Conservation (phyloP, 2,888 invertebrate species). For the Glaucopsyche alexis region DNA sequence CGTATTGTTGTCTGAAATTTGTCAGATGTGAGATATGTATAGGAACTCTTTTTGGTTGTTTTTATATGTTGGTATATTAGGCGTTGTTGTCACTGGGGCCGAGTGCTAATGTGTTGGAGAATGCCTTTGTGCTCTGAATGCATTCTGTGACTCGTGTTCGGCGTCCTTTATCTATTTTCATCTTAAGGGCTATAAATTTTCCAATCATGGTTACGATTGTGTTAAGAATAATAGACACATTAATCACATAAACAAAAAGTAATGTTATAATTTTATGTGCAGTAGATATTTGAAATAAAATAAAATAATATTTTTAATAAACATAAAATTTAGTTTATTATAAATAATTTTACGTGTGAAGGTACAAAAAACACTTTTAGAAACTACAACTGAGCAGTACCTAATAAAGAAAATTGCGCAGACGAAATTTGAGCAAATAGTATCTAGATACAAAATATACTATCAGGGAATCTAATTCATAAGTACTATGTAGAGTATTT, state of each 20-base stretch:
- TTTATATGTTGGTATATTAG: constrained; percentile 60
- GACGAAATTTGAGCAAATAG: too few species aligned
- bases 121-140: constrained; percentile 21
- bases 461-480: too few species aligned
- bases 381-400: too few species aligned
- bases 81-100: constrained; percentile 61
- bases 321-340: too few species aligned
- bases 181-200: constrained; percentile 28
- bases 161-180: constrained; percentile 27
- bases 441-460: too few species aligned
- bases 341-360: background rate
- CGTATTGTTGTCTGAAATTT: constrained; percentile 73
- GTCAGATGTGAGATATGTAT: constrained; percentile 72
- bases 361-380: too few species aligned
- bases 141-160: constrained; percentile 28
- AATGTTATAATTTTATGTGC: background rate
- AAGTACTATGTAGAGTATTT: too few species aligned
- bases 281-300: too few species aligned
- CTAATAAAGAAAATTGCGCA: too few species aligned
- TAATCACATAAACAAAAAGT: background rate
- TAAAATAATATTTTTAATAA: too few species aligned
- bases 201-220: constrained; percentile 9
- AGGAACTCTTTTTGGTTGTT: constrained; percentile 48
- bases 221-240: constrained; percentile 8
- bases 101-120: constrained; percentile 39